Percentiles rank a stretch among this genome's conserved stretches.
These are phyloP conservation scores for Psix sp. DNA, from an alignment of 1,140 invertebrate genomes.

Conservation along the genomic window DNA sequence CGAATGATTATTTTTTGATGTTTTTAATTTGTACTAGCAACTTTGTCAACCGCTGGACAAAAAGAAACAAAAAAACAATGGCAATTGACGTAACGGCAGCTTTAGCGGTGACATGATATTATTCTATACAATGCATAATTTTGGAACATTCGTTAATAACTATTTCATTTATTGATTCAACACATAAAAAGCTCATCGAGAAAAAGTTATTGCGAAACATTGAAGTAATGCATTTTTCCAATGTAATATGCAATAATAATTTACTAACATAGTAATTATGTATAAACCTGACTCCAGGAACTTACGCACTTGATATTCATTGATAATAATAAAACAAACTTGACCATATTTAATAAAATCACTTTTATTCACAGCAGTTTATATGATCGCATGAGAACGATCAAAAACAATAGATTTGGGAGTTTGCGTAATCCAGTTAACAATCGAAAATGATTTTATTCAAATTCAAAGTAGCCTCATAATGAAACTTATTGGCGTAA, in stretches of 20 bases:
- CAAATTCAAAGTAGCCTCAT: too few relatives aligned
- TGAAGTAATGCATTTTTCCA: slow-evolving; percentile 35
- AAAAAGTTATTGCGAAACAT: slow-evolving; percentile 34
- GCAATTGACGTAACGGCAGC: slow-evolving; percentile 42
- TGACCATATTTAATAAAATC: neutral
- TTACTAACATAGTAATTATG: slow-evolving; percentile 12
- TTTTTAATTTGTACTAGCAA: too few relatives aligned
- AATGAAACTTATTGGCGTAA: too few relatives aligned
- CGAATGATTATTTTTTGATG: too few relatives aligned
- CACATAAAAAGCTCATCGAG: slow-evolving; percentile 35
- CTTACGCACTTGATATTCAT: slow-evolving; percentile 10
- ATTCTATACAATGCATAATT: slow-evolving; percentile 20
- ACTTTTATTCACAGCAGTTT: neutral
- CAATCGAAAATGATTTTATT: too few relatives aligned
- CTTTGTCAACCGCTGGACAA: too few relatives aligned
- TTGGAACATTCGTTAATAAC: slow-evolving; percentile 6
- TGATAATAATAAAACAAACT: neutral
- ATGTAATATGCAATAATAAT: slow-evolving; percentile 18
- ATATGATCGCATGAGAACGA: too few relatives aligned
- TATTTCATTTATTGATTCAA: slow-evolving; percentile 9
- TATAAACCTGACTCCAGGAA: slow-evolving; percentile 2
- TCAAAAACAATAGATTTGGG: too few relatives aligned
- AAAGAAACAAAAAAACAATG: too few relatives aligned
- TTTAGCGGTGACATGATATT: slow-evolving; percentile 5
- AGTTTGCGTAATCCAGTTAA: too few relatives aligned